Evolutionary conservation across 1,140 invertebrate species (phyloP).

Genomic region (Caenorhabditis remanei): DNA sequence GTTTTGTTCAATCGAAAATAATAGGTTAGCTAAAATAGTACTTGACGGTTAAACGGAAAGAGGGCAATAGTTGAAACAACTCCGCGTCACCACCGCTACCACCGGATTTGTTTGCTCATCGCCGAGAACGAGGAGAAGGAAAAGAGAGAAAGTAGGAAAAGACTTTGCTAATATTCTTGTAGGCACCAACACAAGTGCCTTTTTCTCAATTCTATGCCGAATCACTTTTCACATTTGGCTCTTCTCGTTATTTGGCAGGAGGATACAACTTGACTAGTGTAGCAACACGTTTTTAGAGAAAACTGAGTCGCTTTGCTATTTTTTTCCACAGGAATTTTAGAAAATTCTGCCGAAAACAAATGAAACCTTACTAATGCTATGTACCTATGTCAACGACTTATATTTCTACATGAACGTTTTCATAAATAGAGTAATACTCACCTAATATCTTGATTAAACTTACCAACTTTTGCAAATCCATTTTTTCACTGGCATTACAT

Average conservation of each 20-base stretch:
- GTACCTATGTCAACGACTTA: not conserved
- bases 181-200: slow-evolving; percentile 33
- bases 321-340: too few species aligned
- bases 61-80: slow-evolving; percentile 52
- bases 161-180: slow-evolving; percentile 50
- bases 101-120: slow-evolving; percentile 54
- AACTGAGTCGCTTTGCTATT: too few species aligned
- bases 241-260: not conserved
- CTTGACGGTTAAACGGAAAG: not conserved
- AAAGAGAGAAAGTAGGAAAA: not conserved
- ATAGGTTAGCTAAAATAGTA: slow-evolving; percentile 26
- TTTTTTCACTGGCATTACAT: slow-evolving; percentile 30
- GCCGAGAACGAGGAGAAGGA: not conserved
- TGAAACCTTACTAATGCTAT: too few species aligned
- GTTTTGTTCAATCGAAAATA: too few species aligned
- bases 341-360: too few species aligned
- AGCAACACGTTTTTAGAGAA: too few species aligned
- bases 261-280: too few species aligned
- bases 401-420: not conserved
- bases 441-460: not conserved
- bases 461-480: slow-evolving; percentile 27
- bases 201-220: slow-evolving; percentile 46
- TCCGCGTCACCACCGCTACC: slow-evolving; percentile 44
- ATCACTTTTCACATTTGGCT: slow-evolving; percentile 41
- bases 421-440: not conserved